phyloP scores from a whole-genome alignment of 2,888 invertebrate genomes.

The Pyrocoelia pectoralis region DNA sequence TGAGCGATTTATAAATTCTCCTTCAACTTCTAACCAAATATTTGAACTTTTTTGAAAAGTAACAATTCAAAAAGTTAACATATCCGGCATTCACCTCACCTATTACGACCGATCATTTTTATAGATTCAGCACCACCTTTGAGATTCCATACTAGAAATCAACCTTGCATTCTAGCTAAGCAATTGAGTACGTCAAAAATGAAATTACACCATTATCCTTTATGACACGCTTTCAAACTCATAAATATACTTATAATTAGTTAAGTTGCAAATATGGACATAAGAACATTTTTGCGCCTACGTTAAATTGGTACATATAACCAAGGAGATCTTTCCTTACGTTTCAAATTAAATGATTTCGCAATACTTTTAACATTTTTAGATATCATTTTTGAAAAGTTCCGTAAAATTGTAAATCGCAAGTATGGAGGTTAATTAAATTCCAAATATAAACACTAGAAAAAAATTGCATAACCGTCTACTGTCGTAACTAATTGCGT shows the following conservation, averaged over 20 bases:
- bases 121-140: not conserved
- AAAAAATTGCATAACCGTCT: slow-evolving; percentile 24
- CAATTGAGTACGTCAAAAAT: not conserved
- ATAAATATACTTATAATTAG: not conserved
- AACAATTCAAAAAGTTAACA: no score
- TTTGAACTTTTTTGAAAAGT: no score
- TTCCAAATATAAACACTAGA: slow-evolving; percentile 13
- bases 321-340: not conserved
- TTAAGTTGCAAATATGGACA: not conserved
- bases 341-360: no score
- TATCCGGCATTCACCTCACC: no score
- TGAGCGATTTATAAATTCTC: no score
- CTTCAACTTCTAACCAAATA: no score
- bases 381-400: no score
- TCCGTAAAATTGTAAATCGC: no score
- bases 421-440: slow-evolving; percentile 19
- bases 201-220: not conserved
- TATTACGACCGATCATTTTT: not conserved
- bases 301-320: not conserved
- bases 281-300: not conserved
- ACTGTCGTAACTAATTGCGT: slow-evolving; percentile 25
- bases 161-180: not conserved
- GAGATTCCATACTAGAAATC: not conserved
- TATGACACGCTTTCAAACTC: not conserved
- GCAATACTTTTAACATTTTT: no score